phyloP scores from a whole-genome alignment of 1,140 invertebrate genomes.

The Ips typographus region DNA sequence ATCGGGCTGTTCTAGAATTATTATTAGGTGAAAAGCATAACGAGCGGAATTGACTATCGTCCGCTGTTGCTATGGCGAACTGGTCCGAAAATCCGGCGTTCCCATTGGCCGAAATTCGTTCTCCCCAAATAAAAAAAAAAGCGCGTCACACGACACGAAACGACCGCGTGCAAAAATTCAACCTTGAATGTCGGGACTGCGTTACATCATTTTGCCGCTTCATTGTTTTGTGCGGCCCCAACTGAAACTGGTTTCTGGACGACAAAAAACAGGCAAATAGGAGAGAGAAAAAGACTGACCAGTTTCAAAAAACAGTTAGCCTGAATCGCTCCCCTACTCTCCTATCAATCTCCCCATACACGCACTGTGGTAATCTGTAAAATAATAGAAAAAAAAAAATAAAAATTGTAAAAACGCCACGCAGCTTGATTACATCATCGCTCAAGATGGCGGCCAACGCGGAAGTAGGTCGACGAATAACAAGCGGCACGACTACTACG shows the following conservation, averaged over 20 bases:
- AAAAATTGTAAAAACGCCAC: background rate
- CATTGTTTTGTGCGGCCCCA: background rate
- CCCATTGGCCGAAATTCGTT: constrained; percentile 32
- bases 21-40: background rate
- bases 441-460: constrained; percentile 41
- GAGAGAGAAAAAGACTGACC: constrained; percentile 50
- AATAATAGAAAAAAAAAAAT: background rate
- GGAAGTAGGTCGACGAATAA: constrained; percentile 3
- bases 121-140: constrained; percentile 19
- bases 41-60: constrained; percentile 21
- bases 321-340: constrained; percentile 47
- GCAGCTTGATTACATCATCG: constrained; percentile 17
- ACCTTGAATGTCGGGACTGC: constrained; percentile 26
- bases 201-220: constrained; percentile 18
- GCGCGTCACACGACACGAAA: constrained; percentile 12
- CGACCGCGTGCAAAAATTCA: constrained; percentile 29
- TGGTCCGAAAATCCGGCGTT: constrained; percentile 11
- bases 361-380: background rate
- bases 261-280: constrained; percentile 45
- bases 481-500: background rate
- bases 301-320: constrained; percentile 43
- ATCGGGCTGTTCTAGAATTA: background rate
- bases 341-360: constrained; percentile 36
- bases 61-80: constrained; percentile 35
- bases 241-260: constrained; percentile 18